These are phyloP conservation scores for Sorex fumeus DNA, from an alignment of 2,113 vertebrate genomes.

Conservation along the genomic window DNA sequence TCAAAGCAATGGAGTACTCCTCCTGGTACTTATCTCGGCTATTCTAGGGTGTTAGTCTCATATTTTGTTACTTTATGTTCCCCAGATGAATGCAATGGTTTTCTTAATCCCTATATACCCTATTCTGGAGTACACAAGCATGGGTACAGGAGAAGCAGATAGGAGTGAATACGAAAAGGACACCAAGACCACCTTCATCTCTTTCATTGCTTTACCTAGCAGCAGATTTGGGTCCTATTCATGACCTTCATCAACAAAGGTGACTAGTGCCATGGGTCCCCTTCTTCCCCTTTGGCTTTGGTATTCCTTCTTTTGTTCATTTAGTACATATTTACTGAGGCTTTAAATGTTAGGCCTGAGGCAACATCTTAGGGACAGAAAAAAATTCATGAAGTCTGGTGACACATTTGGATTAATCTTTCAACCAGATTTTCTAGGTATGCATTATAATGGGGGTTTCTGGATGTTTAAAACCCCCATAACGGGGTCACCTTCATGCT, in stretches of 20 bases:
- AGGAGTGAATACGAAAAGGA: not conserved
- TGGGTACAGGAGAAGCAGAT: slow-evolving; percentile 12
- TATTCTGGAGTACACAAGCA: slow-evolving; percentile 40
- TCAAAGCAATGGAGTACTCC: too few species aligned
- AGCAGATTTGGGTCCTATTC: not conserved
- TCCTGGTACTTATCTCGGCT: too few species aligned
- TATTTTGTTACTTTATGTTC: too few species aligned
- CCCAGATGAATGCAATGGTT: too few species aligned
- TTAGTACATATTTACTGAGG: slow-evolving; percentile 25
- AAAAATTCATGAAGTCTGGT: slow-evolving; percentile 66
- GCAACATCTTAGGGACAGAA: slow-evolving; percentile 42
- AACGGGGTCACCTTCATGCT: slow-evolving; percentile 70
- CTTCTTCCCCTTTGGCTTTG: not conserved
- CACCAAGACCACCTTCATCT: not conserved
- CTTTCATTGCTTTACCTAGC: slow-evolving; percentile 10
- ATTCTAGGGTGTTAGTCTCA: too few species aligned
- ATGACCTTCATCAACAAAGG: slow-evolving; percentile 17
- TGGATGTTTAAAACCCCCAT: not conserved
- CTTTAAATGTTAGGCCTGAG: slow-evolving; percentile 41
- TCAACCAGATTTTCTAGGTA: slow-evolving; percentile 65
- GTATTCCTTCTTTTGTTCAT: slow-evolving; percentile 46
- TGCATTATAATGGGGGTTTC: slow-evolving; percentile 61
- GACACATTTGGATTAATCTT: slow-evolving; percentile 78
- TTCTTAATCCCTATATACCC: not conserved
- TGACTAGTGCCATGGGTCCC: not conserved